A percentile compares a stretch with the other conserved stretches of the same genome.
Conservation (phyloP, 2,797 vertebrate genomes). For the Chrysocyon brachyurus region DNA sequence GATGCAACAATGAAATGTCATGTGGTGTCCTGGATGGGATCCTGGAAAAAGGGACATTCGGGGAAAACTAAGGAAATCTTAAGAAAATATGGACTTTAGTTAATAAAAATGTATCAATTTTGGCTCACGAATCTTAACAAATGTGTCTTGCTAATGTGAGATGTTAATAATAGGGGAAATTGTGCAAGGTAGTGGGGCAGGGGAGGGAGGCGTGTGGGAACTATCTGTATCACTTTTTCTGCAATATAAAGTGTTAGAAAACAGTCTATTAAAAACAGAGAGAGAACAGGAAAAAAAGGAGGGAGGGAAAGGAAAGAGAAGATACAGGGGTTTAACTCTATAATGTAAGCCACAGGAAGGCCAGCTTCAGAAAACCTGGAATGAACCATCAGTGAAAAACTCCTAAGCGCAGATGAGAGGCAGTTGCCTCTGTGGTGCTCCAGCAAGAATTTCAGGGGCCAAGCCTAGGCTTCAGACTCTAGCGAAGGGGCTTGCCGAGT, state of each 20-base stretch:
- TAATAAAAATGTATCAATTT: background rate
- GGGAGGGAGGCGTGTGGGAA: background rate
- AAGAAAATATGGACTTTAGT: background rate
- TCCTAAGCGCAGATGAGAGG: background rate
- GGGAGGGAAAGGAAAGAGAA: background rate
- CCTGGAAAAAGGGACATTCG: background rate
- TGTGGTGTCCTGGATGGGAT: background rate
- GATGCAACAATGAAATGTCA: background rate
- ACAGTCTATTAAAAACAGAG: background rate
- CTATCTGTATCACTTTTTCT: slow-evolving; percentile 53
- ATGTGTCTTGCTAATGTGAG: background rate
- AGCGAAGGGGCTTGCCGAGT: background rate
- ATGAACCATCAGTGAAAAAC: background rate
- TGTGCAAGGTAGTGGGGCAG: background rate
- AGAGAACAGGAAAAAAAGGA: background rate
- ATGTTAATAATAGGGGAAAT: background rate
- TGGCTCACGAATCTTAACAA: slow-evolving; percentile 1
- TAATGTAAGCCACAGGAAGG: background rate
- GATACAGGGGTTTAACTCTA: background rate
- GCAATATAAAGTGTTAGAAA: slow-evolving; percentile 9
- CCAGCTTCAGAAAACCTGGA: background rate
- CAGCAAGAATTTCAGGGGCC: slow-evolving; percentile 41
- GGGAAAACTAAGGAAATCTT: background rate
- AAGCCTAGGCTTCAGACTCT: slow-evolving; percentile 19
- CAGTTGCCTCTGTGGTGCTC: background rate